Evolutionary conservation across 2,797 vertebrate species (phyloP), one percentile per base, ranked within the genome.

Genomic region (Danio choprae): DNA sequence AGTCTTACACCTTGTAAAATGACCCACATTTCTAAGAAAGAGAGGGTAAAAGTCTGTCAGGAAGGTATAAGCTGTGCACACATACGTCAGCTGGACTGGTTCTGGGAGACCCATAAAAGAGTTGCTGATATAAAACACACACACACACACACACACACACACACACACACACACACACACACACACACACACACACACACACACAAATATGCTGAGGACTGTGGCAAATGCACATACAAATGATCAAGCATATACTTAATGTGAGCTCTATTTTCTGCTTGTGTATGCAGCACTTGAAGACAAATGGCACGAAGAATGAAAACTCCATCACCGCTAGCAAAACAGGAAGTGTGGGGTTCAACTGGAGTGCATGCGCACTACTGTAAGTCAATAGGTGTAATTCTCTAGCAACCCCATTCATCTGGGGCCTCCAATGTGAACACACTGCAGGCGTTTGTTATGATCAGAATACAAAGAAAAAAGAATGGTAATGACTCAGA

Each of bases 331-430:
- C 87, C 89, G 86, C 89, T 59, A 86, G 77, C 85, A 92, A 94
- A 95, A 94, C 91, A 93, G 93, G 93, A 95, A 95, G 93, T 87
- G 81, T 84, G 87, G 84, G 89, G 93, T 95, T 96, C 94, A 94
- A 75, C 48, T 74, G 53, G 85, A 92, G 93, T 92, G 86, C 90
- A 93, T 81, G 84, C 73, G 93, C 93, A 94, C 93, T 95, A 95
- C 94, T 94, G 94, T 93, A 94, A 92, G 93, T 94, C 93, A 94
- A 87, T 90, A 92, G 87, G 92, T 90, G 89, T 87, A 85, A 89
- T 93, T 92, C 86, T 90, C 84, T 86, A 90, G 84, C 79, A 88
- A 89, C 84, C 84, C 79, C 87, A 88, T 92, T 91, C 81, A 90
- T 96, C 94, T 89, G 50, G 62, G 77, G 67, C 86, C 81, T 60